Base-by-base conservation (phyloP, 2,888 invertebrate genomes). In the Mythimna ferrago region DNA sequence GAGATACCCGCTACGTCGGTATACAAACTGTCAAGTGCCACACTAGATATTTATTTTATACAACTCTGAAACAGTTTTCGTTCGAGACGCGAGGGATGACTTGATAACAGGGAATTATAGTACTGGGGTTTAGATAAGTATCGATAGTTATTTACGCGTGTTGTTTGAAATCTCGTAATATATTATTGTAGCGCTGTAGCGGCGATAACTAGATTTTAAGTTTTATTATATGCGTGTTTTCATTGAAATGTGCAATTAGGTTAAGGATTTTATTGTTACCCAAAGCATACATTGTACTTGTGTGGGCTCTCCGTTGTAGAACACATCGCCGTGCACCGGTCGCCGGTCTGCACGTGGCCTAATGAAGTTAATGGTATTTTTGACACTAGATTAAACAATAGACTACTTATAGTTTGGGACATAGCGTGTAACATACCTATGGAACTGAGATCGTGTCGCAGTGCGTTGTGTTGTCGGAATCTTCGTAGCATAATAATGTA, bases 141-240 rank as follows among this genome's bases (percentile, higher is more conserved):
- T 91, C 91, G 87, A 90, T 94, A 93, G 92, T 90, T 92, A 89
- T 92, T 77, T 78, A 94, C 90, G 93, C 91, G 94, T 95, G 95
- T 94, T 94, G 94, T 95, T 95, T 94, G 96, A 96, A 96, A 95
- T 96, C 96, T 96, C 96, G 96, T 96, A 94, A 95, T 94, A 95
- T 95, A 94, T 95, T 95, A 93, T 91, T 89, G 90, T 80, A 91
- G 89, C 89, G 93, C 93, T 92, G 89, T 86, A 88, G 90, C 84
- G 92, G 93, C 93, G 90, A 90, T 90, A 88, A 87, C 86, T 93
- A 91, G 90, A 91, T 88, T 90, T 81, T 94, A 95, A 92, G 92
- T 93, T 91, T 92, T 92, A 92, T 91, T 92, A 89, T 91, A 91
- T 92, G 94, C 93, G 93, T 95, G 93, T 94, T 94, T 94, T 93